Conservation (phyloP, 2,888 invertebrate species). For the Eucera pruinosa region DNA sequence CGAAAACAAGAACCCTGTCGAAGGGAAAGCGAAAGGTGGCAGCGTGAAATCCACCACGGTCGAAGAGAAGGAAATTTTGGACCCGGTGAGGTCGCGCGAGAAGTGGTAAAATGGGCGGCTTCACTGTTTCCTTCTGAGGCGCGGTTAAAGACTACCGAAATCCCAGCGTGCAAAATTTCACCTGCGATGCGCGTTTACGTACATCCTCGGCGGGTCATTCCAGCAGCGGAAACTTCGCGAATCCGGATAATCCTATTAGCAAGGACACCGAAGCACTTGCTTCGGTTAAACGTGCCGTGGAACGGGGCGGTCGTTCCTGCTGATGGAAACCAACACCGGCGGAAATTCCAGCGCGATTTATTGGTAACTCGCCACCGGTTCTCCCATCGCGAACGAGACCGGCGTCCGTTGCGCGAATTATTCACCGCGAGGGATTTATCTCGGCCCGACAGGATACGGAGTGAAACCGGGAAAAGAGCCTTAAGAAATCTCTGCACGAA, state of each 20-base stretch:
- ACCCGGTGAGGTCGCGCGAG: neutral
- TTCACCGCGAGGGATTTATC: conserved; percentile 54
- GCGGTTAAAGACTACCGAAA: conserved; percentile 43
- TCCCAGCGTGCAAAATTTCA: conserved; percentile 62
- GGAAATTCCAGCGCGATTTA: conserved; percentile 53
- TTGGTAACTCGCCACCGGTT: conserved; percentile 29
- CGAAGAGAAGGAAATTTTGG: neutral
- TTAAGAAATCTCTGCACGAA: neutral
- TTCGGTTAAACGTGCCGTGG: conserved; percentile 62
- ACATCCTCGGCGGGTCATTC: conserved; percentile 57
- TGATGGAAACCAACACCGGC: conserved; percentile 66
- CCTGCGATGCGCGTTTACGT: conserved; percentile 50
- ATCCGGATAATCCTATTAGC: conserved; percentile 72
- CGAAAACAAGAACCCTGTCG: neutral
- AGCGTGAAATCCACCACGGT: neutral
- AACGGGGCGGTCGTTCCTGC: conserved; percentile 57
- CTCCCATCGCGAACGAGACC: conserved; percentile 42
- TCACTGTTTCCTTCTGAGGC: conserved; percentile 2
- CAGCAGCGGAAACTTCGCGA: conserved; percentile 64
- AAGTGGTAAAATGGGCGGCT: neutral
- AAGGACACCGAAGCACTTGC: conserved; percentile 68
- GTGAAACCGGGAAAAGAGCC: neutral
- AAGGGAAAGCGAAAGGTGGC: neutral
- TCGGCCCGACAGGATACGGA: conserved; percentile 7
- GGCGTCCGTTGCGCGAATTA: conserved; percentile 42